Conservation (phyloP, 2,888 invertebrate genomes). For the Acleris laterana region DNA sequence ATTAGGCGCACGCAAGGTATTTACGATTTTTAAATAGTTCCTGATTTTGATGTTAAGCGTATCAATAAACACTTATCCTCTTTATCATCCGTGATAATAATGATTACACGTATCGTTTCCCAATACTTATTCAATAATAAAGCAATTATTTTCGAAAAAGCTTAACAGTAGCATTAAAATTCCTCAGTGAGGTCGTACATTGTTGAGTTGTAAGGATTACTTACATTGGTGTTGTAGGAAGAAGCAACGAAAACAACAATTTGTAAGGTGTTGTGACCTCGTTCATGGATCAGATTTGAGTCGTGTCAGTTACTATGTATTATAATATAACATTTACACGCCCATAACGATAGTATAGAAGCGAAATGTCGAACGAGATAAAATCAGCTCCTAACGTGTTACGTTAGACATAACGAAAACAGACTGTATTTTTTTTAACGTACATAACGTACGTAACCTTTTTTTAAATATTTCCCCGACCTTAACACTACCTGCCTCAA, state of each 20-base stretch:
- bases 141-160: constrained; percentile 59
- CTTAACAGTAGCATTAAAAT: constrained; percentile 52
- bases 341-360: constrained; percentile 23
- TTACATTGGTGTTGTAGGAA: constrained; percentile 56
- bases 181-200: constrained; percentile 62
- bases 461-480: neutral
- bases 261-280: constrained; percentile 56
- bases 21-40: constrained; percentile 6
- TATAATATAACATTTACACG: constrained; percentile 27
- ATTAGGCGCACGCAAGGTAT: neutral
- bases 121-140: constrained; percentile 49
- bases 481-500: constrained; percentile 7
- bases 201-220: constrained; percentile 57
- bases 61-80: constrained; percentile 21
- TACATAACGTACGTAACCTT: neutral
- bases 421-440: neutral
- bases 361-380: constrained; percentile 34
- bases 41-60: constrained; percentile 14
- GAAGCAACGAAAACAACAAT: constrained; percentile 42
- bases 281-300: constrained; percentile 41
- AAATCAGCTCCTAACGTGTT: constrained; percentile 1
- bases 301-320: constrained; percentile 49
- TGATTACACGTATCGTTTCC: constrained; percentile 35
- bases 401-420: constrained; percentile 17
- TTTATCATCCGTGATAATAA: constrained; percentile 15